Base-by-base conservation (phyloP, 2,797 vertebrate species). In the Aplochiton taeniatus region DNA sequence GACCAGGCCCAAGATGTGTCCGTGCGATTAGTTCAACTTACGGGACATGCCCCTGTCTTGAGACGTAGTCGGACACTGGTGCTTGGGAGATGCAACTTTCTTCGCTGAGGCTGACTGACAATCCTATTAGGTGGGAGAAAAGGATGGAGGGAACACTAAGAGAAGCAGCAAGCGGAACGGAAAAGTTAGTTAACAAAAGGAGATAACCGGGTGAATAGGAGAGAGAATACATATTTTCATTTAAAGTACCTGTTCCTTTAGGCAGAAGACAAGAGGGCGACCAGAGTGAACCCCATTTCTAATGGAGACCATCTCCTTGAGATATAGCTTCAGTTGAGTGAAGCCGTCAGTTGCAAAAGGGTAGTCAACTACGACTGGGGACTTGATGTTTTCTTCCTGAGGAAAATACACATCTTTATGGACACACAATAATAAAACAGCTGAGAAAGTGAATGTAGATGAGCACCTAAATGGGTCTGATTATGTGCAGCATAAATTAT, bases 211-310 rank as follows among this genome's bases (percentile, higher is more conserved):
- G 14, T 48, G 8, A 4, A 11, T 11, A 11, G 47, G 14, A 14
- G 47, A 3, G 47, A 48, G 14, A 48, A 11, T 11, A 8, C 1
- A 48, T 48, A 48, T 11, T 4, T 11, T 48, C 1, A 4, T 11
- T 48, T 14, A 42, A 14, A 16, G 17, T 8, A 57, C 67, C 58
- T 65, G 42, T 46, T 65, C 58, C 17, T 53, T 53, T 17, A 74
- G 45, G 54, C 63, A 74, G 17, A 62, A 14, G 10, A 69, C 43
- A 44, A 74, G 72, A 11, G 72, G 59, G n/a, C 51, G 63, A 20
- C 72, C 72, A 14, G 63, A 63, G 10, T 51, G 48, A 13, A 66
- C 48, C 9, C 44, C 31, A 43, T 55, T 14, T 19, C 18, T 57
- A 14, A 67, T 55, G 57, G 58, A 61, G 7, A 46, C 49, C 60